A percentile compares a stretch with the other conserved stretches of the same genome.
phyloP scores from a whole-genome alignment of 2,888 invertebrate species.

The Altica lythri region DNA sequence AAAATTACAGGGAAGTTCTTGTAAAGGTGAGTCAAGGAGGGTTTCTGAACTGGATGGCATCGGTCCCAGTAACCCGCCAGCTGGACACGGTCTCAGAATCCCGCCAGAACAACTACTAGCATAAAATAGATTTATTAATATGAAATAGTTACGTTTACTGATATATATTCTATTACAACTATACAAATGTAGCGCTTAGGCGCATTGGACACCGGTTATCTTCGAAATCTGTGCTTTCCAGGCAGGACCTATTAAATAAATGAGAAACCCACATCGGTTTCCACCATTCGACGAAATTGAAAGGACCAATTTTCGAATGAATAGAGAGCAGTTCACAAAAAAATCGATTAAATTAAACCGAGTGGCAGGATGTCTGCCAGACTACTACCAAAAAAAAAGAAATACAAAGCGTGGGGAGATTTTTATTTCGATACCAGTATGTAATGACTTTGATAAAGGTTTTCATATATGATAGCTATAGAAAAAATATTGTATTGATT shows the following conservation, averaged over 20 bases:
- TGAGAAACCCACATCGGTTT: conserved; percentile 13
- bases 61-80: too few relatives aligned
- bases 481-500: too few relatives aligned
- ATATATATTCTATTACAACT: too few relatives aligned
- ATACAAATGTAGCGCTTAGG: too few relatives aligned
- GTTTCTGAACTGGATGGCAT: too few relatives aligned
- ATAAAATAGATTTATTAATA: too few relatives aligned
- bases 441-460: conserved; percentile 2
- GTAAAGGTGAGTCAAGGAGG: too few relatives aligned
- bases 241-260: conserved; percentile 13
- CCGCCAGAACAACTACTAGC: too few relatives aligned
- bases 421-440: background rate
- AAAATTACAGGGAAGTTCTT: too few relatives aligned
- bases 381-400: conserved; percentile 5
- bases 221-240: conserved; percentile 1
- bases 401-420: conserved; percentile 5
- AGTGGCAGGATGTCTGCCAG: conserved; percentile 14
- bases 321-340: conserved; percentile 15
- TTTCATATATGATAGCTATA: too few relatives aligned
- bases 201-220: background rate
- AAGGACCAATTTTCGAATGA: conserved; percentile 25
- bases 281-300: conserved; percentile 11
- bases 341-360: conserved; percentile 25
- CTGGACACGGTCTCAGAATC: too few relatives aligned
- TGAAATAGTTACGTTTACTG: too few relatives aligned